phyloP scores from a whole-genome alignment of 1,140 invertebrate species.

The Diorhabda carinulata region DNA sequence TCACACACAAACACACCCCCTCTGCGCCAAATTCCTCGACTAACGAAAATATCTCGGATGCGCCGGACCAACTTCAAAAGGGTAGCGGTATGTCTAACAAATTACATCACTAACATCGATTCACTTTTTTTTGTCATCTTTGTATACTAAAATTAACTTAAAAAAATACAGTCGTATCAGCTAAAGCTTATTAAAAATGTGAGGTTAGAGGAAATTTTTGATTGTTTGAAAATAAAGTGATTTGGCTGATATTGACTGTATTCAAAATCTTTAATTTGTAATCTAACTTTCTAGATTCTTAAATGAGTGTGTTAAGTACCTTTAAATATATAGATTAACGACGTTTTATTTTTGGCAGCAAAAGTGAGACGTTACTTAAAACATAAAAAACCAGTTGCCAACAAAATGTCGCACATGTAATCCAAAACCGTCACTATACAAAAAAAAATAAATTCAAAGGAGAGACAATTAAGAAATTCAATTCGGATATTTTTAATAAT shows the following conservation, averaged over 20 bases:
- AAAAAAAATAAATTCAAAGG: too few relatives aligned
- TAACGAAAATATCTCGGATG: conserved; percentile 30
- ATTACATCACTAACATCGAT: conserved; percentile 33
- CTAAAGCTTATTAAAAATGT: background rate
- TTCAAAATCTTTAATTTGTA: too few relatives aligned
- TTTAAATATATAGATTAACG: too few relatives aligned
- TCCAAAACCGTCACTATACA: too few relatives aligned
- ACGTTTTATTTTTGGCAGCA: too few relatives aligned
- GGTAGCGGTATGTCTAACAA: conserved; percentile 36
- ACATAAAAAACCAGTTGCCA: too few relatives aligned
- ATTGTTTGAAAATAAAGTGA: background rate
- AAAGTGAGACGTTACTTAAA: too few relatives aligned
- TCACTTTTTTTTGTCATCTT: background rate
- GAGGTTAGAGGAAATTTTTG: background rate
- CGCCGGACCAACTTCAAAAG: conserved; percentile 30
- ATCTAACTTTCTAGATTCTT: too few relatives aligned
- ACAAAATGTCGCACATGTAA: too few relatives aligned
- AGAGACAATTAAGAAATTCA: too few relatives aligned
- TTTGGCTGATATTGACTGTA: background rate
- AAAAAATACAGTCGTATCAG: background rate
- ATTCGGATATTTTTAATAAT: too few relatives aligned
- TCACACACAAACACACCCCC: conserved; percentile 17
- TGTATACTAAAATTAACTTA: conserved; percentile 22
- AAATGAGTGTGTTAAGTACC: too few relatives aligned
- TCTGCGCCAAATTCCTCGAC: conserved; percentile 31